A percentile compares a stretch with the other conserved stretches of the same genome.
These are phyloP conservation scores for Celastrina argiolus DNA, from an alignment of 2,888 invertebrate genomes.

Conservation along the genomic window DNA sequence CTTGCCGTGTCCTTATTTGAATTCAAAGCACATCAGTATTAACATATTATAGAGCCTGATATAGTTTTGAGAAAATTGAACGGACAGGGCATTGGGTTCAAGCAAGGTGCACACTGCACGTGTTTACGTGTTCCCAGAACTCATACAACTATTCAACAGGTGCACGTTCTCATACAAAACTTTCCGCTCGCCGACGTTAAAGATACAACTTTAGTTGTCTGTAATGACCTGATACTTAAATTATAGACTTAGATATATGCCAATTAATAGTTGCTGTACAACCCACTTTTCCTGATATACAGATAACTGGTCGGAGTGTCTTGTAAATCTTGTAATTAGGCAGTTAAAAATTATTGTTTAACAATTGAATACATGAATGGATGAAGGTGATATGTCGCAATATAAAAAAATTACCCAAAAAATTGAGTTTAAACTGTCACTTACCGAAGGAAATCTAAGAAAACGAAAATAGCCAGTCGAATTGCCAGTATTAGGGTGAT, in stretches of 20 bases:
- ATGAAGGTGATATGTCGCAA: too few species aligned
- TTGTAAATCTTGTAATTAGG: too few species aligned
- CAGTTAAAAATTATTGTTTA: too few species aligned
- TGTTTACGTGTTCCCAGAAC: background rate
- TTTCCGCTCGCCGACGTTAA: conserved; percentile 26
- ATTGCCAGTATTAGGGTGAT: too few species aligned
- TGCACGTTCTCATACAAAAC: conserved; percentile 34
- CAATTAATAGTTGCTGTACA: background rate
- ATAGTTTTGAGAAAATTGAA: background rate
- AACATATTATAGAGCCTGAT: background rate
- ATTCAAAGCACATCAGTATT: background rate
- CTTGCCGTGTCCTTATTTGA: background rate
- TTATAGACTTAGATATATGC: background rate
- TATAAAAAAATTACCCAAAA: too few species aligned
- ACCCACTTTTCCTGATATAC: background rate
- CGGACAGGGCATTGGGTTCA: background rate
- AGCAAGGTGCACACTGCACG: background rate
- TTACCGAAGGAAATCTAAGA: too few species aligned
- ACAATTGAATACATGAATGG: too few species aligned
- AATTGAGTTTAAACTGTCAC: too few species aligned
- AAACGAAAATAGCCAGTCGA: too few species aligned
- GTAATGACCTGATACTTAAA: conserved; percentile 18
- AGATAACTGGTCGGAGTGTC: too few species aligned
- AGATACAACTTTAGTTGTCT: conserved; percentile 34
- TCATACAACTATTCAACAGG: conserved; percentile 27